Percentiles rank a stretch among this genome's conserved stretches.
Evolutionary conservation across 2,797 vertebrate genomes (phyloP).

Genomic region (Eulemur rubriventer): DNA sequence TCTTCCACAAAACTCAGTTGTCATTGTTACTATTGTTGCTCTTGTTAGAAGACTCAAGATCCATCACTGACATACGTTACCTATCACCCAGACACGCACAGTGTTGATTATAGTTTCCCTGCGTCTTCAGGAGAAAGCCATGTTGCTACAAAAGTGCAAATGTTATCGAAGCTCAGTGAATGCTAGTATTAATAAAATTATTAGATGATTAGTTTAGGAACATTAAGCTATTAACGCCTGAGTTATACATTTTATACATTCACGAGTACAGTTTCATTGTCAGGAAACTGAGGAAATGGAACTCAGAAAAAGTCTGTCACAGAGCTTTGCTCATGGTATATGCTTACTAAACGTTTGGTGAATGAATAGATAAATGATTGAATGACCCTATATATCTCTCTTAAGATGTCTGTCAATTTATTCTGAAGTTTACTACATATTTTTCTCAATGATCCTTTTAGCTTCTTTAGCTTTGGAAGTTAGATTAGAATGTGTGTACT

Average conservation of each 20-base stretch:
- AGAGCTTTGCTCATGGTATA: not conserved
- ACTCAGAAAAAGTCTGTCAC: not conserved
- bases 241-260: not conserved
- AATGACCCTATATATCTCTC: not conserved
- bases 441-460: not conserved
- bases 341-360: not conserved
- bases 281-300: not conserved
- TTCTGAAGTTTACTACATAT: not conserved
- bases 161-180: not conserved
- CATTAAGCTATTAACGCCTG: not conserved
- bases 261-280: not conserved
- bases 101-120: not conserved
- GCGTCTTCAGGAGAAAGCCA: not conserved
- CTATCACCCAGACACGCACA: not conserved
- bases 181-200: not conserved
- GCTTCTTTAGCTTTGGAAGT: not conserved
- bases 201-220: not conserved
- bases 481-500: not conserved
- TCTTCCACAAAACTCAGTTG: not conserved
- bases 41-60: not conserved
- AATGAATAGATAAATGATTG: not conserved
- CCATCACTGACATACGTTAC: not conserved
- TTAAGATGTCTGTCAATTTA: not conserved
- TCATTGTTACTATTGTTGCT: not conserved
- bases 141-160: not conserved